Percentiles rank a stretch among this genome's conserved stretches.
Conservation (phyloP, 2,888 invertebrate genomes). For the Aradus depressus region DNA sequence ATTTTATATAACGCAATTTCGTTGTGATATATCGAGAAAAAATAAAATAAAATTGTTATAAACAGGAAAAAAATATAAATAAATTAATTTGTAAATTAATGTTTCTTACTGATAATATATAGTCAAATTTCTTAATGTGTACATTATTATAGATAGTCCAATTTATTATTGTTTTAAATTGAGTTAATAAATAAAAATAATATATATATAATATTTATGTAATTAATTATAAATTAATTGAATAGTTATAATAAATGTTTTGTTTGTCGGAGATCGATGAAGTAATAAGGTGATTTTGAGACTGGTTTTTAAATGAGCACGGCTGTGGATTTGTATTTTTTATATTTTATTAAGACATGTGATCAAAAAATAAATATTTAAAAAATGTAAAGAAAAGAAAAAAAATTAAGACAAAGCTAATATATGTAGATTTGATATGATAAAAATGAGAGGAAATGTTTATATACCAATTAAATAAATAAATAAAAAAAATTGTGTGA, state of each 20-base stretch:
- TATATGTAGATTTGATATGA: constrained; percentile 25
- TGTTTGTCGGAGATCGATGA: constrained; percentile 12
- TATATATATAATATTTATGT: constrained; percentile 19
- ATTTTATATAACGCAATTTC: constrained; percentile 30
- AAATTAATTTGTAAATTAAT: constrained; percentile 29
- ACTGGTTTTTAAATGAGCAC: constrained; percentile 26
- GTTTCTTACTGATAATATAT: constrained; percentile 29
- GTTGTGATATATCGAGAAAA: constrained; percentile 31
- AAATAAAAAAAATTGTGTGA: too few species aligned
- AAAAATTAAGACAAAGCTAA: too few species aligned
- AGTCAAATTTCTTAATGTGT: constrained; percentile 27
- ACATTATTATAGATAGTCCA: constrained; percentile 14
- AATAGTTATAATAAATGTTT: constrained; percentile 10
- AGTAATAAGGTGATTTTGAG: constrained; percentile 20
- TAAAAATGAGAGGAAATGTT: constrained; percentile 23
- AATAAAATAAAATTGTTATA: too few species aligned
- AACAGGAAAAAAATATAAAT: too few species aligned
- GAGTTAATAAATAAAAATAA: too few species aligned
- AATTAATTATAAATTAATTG: constrained; percentile 10
- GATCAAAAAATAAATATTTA: constrained; percentile 24
- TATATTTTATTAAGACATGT: constrained; percentile 25
- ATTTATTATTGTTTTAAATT: background rate
- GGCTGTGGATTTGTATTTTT: constrained; percentile 29
- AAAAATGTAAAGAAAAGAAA: too few species aligned
- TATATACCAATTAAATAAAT: too few species aligned